Evolutionary conservation across 2,888 invertebrate species (phyloP).

Genomic region (Exephanes ischioxanthus): DNA sequence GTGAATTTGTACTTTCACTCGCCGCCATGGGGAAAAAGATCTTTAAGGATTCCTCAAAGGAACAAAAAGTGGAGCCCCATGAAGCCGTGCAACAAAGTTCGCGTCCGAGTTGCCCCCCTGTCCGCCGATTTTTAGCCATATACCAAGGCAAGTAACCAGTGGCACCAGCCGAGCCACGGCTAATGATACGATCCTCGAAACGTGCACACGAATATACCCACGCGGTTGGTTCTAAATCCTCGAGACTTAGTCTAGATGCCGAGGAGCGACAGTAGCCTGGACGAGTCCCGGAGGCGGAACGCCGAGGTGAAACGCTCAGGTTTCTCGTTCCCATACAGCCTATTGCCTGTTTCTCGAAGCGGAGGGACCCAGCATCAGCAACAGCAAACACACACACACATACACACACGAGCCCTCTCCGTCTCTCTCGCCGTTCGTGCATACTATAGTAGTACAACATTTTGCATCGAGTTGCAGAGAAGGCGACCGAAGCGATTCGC

Average conservation of each 20-base stretch:
- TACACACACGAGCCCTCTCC: constrained; percentile 36
- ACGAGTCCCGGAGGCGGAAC: constrained; percentile 33
- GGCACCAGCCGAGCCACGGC: constrained; percentile 37
- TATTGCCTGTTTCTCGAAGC: constrained; percentile 34
- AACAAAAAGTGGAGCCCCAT: neutral
- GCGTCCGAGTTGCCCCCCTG: neutral
- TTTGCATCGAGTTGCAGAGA: constrained; percentile 48
- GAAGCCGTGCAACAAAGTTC: neutral
- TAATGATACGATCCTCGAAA: constrained; percentile 69
- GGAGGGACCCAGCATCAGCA: constrained; percentile 45
- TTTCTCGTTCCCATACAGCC: constrained; percentile 57
- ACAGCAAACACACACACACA: constrained; percentile 53
- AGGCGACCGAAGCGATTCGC: constrained; percentile 54
- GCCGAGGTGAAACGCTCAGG: constrained; percentile 39
- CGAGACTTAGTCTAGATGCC: constrained; percentile 49
- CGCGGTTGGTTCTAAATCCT: constrained; percentile 59
- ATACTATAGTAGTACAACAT: constrained; percentile 53
- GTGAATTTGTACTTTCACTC: neutral
- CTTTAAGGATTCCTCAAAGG: neutral
- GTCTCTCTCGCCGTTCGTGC: constrained; percentile 58
- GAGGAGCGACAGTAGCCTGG: constrained; percentile 44
- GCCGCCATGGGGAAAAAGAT: neutral
- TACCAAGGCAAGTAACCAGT: constrained; percentile 13
- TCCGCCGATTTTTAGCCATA: constrained; percentile 32
- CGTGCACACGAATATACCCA: constrained; percentile 73